Percentiles rank a stretch among this genome's conserved stretches.
Conservation (phyloP, 1,140 invertebrate species). For the Wasmannia auropunctata region DNA sequence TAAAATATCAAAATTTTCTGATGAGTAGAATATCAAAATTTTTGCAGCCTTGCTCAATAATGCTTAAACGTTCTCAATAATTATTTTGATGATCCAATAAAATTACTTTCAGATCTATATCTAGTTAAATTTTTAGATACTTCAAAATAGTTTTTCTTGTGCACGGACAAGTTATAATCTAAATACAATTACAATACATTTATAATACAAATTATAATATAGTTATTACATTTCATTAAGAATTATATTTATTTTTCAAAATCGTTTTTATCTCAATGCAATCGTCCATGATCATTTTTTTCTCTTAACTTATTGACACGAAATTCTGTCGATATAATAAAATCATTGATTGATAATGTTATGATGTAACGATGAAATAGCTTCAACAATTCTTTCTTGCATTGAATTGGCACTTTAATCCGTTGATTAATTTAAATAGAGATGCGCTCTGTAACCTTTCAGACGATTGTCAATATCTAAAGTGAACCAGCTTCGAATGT, state of each 20-base stretch:
- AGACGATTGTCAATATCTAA: slow-evolving; percentile 38
- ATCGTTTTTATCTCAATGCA: background rate
- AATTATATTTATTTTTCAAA: background rate
- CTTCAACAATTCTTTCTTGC: background rate
- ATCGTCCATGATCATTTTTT: background rate
- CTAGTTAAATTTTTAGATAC: too few relatives aligned
- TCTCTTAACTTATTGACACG: background rate
- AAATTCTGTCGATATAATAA: background rate
- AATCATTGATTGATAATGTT: background rate
- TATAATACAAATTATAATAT: background rate
- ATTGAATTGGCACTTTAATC: background rate
- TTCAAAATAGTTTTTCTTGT: too few relatives aligned
- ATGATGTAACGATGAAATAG: background rate
- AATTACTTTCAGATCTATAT: too few relatives aligned
- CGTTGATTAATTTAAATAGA: slow-evolving; percentile 31
- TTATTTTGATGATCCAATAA: too few relatives aligned
- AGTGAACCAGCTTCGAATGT: slow-evolving; percentile 18
- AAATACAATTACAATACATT: too few relatives aligned
- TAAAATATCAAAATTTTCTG: too few relatives aligned
- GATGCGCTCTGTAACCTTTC: background rate
- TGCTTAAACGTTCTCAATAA: too few relatives aligned
- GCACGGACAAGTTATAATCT: too few relatives aligned
- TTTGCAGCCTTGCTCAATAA: too few relatives aligned
- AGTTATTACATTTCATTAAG: background rate
- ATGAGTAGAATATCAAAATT: too few relatives aligned